A percentile compares a stretch with the other conserved stretches of the same genome.
These are phyloP conservation scores for Percopsis omiscomaycus DNA, from an alignment of 2,797 vertebrate species.

Conservation along the genomic window DNA sequence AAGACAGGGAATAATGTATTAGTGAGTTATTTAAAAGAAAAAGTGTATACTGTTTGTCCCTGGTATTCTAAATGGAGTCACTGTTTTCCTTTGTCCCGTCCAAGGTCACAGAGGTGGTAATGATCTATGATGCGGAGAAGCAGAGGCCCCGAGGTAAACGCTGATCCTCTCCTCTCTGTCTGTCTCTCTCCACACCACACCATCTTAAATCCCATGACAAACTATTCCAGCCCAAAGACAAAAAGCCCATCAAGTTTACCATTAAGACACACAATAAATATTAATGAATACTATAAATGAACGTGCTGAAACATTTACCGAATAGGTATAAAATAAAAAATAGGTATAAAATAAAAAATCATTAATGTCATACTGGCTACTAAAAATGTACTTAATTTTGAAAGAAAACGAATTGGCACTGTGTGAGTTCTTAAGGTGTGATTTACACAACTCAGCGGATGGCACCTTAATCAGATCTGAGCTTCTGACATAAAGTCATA, in stretches of 20 bases:
- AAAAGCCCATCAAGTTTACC: conserved; percentile 34
- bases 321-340: neutral
- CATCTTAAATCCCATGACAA: conserved; percentile 95
- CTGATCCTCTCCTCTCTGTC: conserved; percentile 80
- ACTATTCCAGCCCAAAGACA: conserved; percentile 86
- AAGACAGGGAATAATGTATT: conserved; percentile 46
- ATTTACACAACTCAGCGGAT: conserved; percentile 22
- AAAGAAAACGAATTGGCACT: too few species aligned
- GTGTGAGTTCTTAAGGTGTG: neutral
- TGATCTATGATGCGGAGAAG: conserved; percentile 99
- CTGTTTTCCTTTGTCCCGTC: conserved; percentile 77
- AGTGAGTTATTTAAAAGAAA: conserved; percentile 12
- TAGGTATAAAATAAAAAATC: neutral
- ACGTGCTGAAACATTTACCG: neutral
- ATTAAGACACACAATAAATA: conserved; percentile 6
- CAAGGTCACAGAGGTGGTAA: conserved; percentile 99
- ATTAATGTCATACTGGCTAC: neutral
- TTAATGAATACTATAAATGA: conserved; percentile 15
- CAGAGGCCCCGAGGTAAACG: conserved; percentile 99
- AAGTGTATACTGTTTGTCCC: conserved; percentile 24
- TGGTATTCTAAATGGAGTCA: conserved; percentile 64
- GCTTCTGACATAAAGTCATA: conserved; percentile 17
- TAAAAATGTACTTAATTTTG: too few species aligned
- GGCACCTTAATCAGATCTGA: conserved; percentile 22
- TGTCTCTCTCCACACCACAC: conserved; percentile 79